Conservation (phyloP, 2,113 vertebrate genomes). For the Tricholaema leucomelas region DNA sequence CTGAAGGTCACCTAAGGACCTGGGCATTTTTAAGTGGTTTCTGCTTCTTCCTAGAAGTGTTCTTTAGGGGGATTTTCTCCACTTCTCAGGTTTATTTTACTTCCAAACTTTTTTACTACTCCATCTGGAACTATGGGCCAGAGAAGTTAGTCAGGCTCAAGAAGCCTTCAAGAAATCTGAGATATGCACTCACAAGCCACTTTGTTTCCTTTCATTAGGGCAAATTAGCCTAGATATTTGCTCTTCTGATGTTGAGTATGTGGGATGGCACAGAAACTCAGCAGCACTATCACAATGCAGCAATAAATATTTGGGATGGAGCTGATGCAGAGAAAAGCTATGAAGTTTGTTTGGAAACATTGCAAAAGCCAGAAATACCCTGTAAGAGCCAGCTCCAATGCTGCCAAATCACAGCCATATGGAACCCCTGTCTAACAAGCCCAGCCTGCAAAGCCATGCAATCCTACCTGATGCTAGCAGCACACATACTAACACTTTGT, state of each 20-base stretch:
- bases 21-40: neutral
- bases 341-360: conserved; percentile 36
- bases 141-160: neutral
- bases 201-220: neutral
- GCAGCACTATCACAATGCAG: neutral
- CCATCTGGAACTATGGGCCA: neutral
- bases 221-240: conserved; percentile 7
- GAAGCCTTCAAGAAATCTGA: neutral
- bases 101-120: neutral
- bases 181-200: neutral
- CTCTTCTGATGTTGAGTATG: conserved; percentile 9
- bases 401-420: conserved; percentile 46
- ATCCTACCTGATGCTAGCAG: neutral
- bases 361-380: conserved; percentile 25
- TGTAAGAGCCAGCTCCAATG: neutral
- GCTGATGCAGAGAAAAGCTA: conserved; percentile 20
- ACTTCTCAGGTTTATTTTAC: neutral
- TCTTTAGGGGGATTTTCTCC: neutral
- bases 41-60: neutral
- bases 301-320: conserved; percentile 51
- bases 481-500: neutral
- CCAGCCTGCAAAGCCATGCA: neutral
- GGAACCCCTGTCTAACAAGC: conserved; percentile 12
- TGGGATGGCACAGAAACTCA: conserved; percentile 14
- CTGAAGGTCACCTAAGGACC: neutral